These are phyloP conservation scores for Eucriotettix oculatus DNA, from an alignment of 2,888 invertebrate species.

Conservation along the genomic window DNA sequence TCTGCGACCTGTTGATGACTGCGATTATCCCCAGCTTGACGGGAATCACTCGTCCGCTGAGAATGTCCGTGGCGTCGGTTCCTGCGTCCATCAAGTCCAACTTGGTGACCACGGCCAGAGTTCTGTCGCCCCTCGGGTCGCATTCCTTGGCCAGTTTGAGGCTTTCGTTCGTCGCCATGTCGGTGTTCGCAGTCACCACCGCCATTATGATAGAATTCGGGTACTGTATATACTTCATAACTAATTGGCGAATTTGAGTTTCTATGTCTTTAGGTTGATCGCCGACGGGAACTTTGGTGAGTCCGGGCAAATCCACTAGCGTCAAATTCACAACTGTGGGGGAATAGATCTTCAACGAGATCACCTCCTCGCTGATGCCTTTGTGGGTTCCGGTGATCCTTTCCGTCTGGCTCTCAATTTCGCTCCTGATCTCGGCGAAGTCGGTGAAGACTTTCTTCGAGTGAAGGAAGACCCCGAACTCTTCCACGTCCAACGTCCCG, in stretches of 20 bases:
- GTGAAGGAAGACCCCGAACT: slow-evolving; percentile 95
- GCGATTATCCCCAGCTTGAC: slow-evolving; percentile 98
- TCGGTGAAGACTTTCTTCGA: slow-evolving; percentile 76
- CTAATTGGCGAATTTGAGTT: slow-evolving; percentile 74
- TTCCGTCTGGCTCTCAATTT: slow-evolving; percentile 91
- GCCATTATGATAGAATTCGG: slow-evolving; percentile 97
- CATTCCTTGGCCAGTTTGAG: slow-evolving; percentile 91
- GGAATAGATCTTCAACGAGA: slow-evolving; percentile 91
- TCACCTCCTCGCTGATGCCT: slow-evolving; percentile 89
- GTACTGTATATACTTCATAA: slow-evolving; percentile 80
- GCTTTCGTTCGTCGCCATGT: slow-evolving; percentile 98
- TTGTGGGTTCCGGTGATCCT: slow-evolving; percentile 90
- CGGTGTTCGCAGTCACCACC: slow-evolving; percentile 94
- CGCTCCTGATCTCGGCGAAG: slow-evolving; percentile 78
- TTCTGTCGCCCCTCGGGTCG: slow-evolving; percentile 90
- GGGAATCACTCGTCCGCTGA: slow-evolving; percentile 94
- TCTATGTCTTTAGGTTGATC: slow-evolving; percentile 99
- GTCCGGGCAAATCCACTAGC: slow-evolving; percentile 92
- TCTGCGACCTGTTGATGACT: slow-evolving; percentile 95
- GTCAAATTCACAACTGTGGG: slow-evolving; percentile 89
- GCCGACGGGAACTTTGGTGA: slow-evolving; percentile 96
- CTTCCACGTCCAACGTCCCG: slow-evolving; percentile 71
- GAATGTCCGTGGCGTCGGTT: slow-evolving; percentile 96
- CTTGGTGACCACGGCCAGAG: slow-evolving; percentile 95
- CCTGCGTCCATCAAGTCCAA: slow-evolving; percentile 99